Evolutionary conservation across 2,113 vertebrate genomes (phyloP), one percentile per base, ranked within the genome.

Genomic region (Thryonomys swinderianus): DNA sequence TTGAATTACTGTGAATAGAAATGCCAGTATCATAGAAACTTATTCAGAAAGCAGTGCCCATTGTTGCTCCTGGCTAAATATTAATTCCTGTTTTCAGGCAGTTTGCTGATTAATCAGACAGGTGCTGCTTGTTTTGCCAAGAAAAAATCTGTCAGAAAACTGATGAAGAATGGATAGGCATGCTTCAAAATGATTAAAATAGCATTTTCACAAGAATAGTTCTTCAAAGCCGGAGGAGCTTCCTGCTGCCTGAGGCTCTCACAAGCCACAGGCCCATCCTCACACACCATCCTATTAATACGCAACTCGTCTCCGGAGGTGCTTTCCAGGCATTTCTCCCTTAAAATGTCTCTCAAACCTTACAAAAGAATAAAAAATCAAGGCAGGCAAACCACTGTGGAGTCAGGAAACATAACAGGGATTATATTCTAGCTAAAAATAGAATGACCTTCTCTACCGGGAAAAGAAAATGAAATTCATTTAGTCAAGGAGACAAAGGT

Each of bases 21-120:
- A 96, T 69, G 73, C 94, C 88, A 94, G 83, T 95, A 93, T 97
- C 95, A 94, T 48, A 82, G 95, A 96, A 94, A 91, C 64, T 45
- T 97, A 97, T 92, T 97, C 92, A 95, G 96, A 94, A 97, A 95
- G 57, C 88, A 96, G 51, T 97, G 92, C 59, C 81, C 93, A 96
- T 95, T 93, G 2, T 96, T 97, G 92, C 86, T 76, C 37, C 40
- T 81, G 9, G 14, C 85, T 95, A 84, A 87, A 27, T 96, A 79
- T 88, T 94, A 97, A 97, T 96, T 97, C 96, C 96, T 97, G 74
- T 90, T 95, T 93, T 91, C 40, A 84, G 93, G 95, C 93, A 87
- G 79, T 94, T 96, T 94, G 74, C 86, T 91, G 74, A 95, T 92
- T 94, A 95, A 94, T 96, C 90, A 88, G 67, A 96, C 92, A 96